Evolutionary conservation across 2,113 vertebrate species (phyloP), one percentile per base, ranked within the genome.

Genomic region (Mugil cephalus): DNA sequence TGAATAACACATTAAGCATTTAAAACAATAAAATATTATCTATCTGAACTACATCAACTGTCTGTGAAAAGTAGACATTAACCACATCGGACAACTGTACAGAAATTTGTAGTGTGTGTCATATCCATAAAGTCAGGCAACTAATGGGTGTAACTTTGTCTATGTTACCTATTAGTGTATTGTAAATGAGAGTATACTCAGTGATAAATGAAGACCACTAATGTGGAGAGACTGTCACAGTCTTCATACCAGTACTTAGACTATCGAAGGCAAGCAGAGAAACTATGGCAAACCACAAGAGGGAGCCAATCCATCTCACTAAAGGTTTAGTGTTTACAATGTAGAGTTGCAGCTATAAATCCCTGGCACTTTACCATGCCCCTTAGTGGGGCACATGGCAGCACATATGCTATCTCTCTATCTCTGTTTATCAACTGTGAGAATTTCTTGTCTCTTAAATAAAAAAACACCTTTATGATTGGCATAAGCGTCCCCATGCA

Each of bases 311-410:
- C 17, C 38, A 72, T 59, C 18, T 64, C 65, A 74, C 56, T 60
- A 54, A 62, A 59, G 62, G 65, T 85, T 73, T 79, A 87, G 71
- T 77, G 80, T 88, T 80, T 53, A 54, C 50, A 64, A 51, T 55
- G 34, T 45, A 48, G 74, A 64, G 60, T 39, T 67, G 69, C 70
- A 71, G 79, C 53, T 69, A 77, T 34, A 51, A 74, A 83, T 73
- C 72, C 67, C 70, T 89, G 85, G 77, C 85, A 87, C 87, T 82
- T 87, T 6, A 74, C 77, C 77, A 79, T 69, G 74, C 71, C 83
- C 81, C 66, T 84, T 53, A n/a, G 65, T 13, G 40, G 67, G 68
- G 76, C 85, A 84, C 78, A 87, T 80, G 80, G 77, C 67, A 81
- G 58, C 78, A 80, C 79, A 85, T 85, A 84, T 87, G 79, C 51